A percentile compares a stretch with the other conserved stretches of the same genome.
These are phyloP conservation scores for Antigone vipio DNA, from an alignment of 2,113 vertebrate species.

Conservation along the genomic window DNA sequence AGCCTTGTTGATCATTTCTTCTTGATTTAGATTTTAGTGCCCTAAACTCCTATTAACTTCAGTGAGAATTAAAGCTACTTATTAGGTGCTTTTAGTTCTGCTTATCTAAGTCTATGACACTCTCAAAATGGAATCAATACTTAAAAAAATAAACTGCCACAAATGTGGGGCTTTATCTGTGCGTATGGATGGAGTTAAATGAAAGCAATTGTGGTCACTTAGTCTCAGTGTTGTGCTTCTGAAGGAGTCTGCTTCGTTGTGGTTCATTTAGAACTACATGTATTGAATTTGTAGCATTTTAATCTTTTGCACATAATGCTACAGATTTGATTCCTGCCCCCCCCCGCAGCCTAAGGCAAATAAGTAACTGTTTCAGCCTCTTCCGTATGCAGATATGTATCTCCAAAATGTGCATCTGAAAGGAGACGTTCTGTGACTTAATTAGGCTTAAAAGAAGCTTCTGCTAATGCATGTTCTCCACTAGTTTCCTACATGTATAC, in stretches of 20 bases:
- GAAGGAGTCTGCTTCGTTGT: background rate
- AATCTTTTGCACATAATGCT: background rate
- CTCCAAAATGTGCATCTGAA: background rate
- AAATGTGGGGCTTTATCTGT: background rate
- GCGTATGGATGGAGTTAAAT: background rate
- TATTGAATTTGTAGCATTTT: background rate
- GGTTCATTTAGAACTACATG: background rate
- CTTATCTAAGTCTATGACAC: background rate
- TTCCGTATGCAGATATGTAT: background rate
- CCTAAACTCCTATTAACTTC: background rate
- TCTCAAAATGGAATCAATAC: background rate
- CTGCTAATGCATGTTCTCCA: background rate
- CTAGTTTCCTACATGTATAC: fast-evolving
- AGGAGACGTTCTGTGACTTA: background rate
- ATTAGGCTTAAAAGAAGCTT: background rate
- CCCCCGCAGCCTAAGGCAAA: background rate
- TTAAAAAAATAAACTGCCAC: background rate
- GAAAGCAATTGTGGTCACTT: background rate
- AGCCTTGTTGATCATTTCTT: background rate
- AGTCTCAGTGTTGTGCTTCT: background rate
- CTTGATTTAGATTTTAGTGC: background rate
- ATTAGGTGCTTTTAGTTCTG: background rate
- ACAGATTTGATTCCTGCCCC: background rate
- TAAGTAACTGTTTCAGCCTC: background rate
- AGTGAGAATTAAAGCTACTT: background rate